Evolutionary conservation across 64 coral and sea anemone species (phyloP).

Genomic region (Platygyra sinensis): DNA sequence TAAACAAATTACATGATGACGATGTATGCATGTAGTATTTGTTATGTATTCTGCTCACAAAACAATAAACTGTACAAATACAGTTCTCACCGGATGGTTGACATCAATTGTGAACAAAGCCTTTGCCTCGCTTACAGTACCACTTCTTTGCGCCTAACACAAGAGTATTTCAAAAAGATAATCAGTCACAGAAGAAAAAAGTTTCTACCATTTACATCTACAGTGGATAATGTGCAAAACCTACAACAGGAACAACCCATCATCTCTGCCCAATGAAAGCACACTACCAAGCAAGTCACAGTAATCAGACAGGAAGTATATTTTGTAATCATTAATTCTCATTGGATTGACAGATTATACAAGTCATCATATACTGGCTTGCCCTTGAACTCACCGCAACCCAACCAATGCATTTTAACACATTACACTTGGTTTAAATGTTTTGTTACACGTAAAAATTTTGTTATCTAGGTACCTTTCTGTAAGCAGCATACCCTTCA

Average conservation of each 20-base stretch:
- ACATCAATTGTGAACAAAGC: constrained; percentile 92
- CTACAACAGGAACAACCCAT: too few species aligned
- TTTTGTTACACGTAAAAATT: neutral
- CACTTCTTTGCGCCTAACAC: constrained; percentile 90
- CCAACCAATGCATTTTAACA: neutral
- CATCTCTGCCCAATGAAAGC: too few species aligned
- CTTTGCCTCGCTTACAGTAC: constrained; percentile 74
- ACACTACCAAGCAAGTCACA: neutral
- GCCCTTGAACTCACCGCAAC: neutral
- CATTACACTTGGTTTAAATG: neutral
- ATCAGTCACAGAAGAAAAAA: neutral
- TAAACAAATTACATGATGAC: too few species aligned
- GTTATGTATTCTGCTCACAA: too few species aligned
- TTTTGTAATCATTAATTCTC: constrained; percentile 71
- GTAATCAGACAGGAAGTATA: constrained; percentile 53
- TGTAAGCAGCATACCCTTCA: constrained; percentile 89
- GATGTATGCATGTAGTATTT: too few species aligned
- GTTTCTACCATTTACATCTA: neutral
- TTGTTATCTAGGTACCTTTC: constrained; percentile 70
- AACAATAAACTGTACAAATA: neutral
- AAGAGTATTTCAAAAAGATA: neutral
- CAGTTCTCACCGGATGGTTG: constrained; percentile 75
- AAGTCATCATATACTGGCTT: constrained; percentile 74
- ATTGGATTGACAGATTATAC: constrained; percentile 97
- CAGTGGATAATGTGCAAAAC: too few species aligned